These are phyloP conservation scores for Gymnarchus niloticus DNA, from an alignment of 2,113 vertebrate genomes.

Conservation along the genomic window DNA sequence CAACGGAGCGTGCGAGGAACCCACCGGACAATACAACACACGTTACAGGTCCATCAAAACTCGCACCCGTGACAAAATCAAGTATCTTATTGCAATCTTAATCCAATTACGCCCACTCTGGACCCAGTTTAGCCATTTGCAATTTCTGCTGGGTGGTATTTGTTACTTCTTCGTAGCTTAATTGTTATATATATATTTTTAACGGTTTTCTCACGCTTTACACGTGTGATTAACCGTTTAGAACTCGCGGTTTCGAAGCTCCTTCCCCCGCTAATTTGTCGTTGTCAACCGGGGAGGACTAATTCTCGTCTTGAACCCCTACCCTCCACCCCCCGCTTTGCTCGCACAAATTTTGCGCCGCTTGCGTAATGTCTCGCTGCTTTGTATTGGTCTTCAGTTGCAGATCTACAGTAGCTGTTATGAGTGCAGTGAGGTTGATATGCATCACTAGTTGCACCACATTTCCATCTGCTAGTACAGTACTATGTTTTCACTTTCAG, in stretches of 20 bases:
- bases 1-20: background rate
- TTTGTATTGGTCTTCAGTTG: too few species aligned
- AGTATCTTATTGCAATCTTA: background rate
- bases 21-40: background rate
- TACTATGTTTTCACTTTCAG: background rate
- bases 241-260: too few species aligned
- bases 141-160: background rate
- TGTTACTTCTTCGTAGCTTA: background rate
- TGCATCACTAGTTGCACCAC: background rate
- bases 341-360: too few species aligned
- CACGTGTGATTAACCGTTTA: too few species aligned
- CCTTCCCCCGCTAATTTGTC: too few species aligned
- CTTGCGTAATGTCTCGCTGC: too few species aligned
- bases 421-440: too few species aligned
- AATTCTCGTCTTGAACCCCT: too few species aligned
- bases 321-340: too few species aligned
- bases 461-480: background rate
- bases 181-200: background rate
- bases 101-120: background rate
- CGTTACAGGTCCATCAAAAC: background rate
- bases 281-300: too few species aligned
- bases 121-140: background rate
- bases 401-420: too few species aligned
- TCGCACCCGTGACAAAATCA: background rate
- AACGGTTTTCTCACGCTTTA: too few species aligned